A percentile compares a stretch with the other conserved stretches of the same genome.
phyloP scores from a whole-genome alignment of 2,113 vertebrate genomes.

The Melospiza melodia region DNA sequence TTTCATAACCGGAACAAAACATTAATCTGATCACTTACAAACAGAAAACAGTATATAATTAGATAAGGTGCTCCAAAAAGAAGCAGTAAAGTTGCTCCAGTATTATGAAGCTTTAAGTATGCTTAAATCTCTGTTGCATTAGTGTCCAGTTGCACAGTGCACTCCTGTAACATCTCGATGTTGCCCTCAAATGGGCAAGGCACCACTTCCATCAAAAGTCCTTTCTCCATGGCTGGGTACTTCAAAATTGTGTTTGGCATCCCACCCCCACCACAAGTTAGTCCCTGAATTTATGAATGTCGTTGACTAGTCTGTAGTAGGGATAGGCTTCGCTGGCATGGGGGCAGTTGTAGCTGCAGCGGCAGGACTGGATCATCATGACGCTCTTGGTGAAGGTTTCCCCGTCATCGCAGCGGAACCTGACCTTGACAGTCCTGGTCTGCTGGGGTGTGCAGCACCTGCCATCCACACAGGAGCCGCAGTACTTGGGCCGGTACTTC shows the following conservation, averaged over 20 bases:
- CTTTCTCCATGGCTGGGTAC: constrained; percentile 50
- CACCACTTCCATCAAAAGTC: constrained; percentile 69
- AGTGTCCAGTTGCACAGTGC: constrained; percentile 87
- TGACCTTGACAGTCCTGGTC: constrained; percentile 93
- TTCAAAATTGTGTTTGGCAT: constrained; percentile 40
- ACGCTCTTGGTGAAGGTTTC: constrained; percentile 95
- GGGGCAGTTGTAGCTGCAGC: constrained; percentile 93
- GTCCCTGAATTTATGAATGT: constrained; percentile 99
- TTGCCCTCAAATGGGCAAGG: constrained; percentile 72
- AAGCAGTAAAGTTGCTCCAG: constrained; percentile 93
- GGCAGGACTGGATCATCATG: constrained; percentile 99
- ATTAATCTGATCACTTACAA: constrained; percentile 82
- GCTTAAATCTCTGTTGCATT: constrained; percentile 78
- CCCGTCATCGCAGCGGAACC: constrained; percentile 93
- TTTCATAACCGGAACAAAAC: constrained; percentile 61
- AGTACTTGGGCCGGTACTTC: constrained; percentile 94
- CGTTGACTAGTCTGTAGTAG: constrained; percentile 95
- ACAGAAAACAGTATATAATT: constrained; percentile 83
- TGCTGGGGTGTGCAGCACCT: constrained; percentile 93
- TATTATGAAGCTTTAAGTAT: constrained; percentile 93
- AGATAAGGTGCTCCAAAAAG: constrained; percentile 94
- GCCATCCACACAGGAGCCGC: constrained; percentile 92
- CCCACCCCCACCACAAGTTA: constrained; percentile 70
- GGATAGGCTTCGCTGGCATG: constrained; percentile 88
- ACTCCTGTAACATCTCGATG: constrained; percentile 71